Evolutionary conservation across 2,113 vertebrate species (phyloP), one percentile per base, ranked within the genome.

Genomic region (Phasianus colchicus): DNA sequence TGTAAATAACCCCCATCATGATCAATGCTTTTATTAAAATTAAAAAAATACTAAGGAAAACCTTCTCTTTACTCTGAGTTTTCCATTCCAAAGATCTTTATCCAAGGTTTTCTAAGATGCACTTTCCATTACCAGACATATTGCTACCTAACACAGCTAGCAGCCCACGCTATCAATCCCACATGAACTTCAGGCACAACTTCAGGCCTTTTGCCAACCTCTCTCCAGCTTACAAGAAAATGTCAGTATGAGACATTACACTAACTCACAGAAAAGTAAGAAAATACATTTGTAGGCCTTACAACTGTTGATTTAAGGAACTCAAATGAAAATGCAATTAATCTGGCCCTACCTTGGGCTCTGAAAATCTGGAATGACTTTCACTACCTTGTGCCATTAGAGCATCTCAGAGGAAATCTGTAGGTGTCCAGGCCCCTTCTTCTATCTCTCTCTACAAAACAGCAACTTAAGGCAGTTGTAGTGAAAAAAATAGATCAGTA

Each of bases 351-450:
- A 83, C n/a, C 75, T 63, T 25, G 17, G 67, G 48, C 30, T 43
- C n/a, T 76, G 64, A 65, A 89, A 89, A 15, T 66, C 88, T 89
- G 67, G 88, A 86, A 74, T 63, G 69, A 47, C 29, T 91, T 88
- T 90, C 19, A 67, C 11, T 47, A 55, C 69, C 34, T 64, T 67
- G 21, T 55, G 47, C 83, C 47, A 73, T 87, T 48, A 60, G 55
- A 90, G 38, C 34, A 92, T 47, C 76, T 73, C 83, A 38, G 1
- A 9, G 60, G 40, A 66, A 71, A 64, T 14, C 67, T 86, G 50
- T 30, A 78, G 21, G 2, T 50, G 18, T 16, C 32, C 63, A 57
- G 21, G 3, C 9, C 10, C 14, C 24, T 47, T 40, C 16, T 67
- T 82, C n/a, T 36, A 40, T 79, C 48, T 24, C 48, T 24, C 34